phyloP scores from a whole-genome alignment of 2,113 vertebrate genomes.

The Gopherus evgoodei region DNA sequence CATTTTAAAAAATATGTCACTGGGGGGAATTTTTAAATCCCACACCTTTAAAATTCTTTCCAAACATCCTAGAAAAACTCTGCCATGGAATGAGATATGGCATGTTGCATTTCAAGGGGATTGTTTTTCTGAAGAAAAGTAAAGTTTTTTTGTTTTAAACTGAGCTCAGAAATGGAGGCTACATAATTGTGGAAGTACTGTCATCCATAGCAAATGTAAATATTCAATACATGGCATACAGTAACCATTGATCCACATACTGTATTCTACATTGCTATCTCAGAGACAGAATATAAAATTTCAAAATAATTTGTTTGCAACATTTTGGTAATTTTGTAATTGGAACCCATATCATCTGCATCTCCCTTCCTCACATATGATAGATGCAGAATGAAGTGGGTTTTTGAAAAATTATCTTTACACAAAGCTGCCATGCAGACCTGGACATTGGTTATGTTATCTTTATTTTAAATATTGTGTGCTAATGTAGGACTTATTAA shows the following conservation, averaged over 20 bases:
- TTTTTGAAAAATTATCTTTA: constrained; percentile 2
- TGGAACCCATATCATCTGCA: not conserved
- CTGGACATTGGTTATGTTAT: constrained; percentile 25
- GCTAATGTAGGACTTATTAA: not conserved
- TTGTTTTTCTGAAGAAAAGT: not conserved
- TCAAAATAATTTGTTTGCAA: not conserved
- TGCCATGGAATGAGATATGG: not conserved
- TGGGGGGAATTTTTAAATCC: not conserved
- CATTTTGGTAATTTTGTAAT: constrained; percentile 29
- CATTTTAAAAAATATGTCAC: constrained; percentile 3
- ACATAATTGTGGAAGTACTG: constrained; percentile 17
- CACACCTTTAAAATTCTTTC: not conserved
- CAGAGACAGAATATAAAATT: not conserved
- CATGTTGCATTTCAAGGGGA: not conserved
- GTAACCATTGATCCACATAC: not conserved
- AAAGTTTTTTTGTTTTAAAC: not conserved
- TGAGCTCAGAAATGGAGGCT: not conserved
- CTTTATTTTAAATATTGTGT: constrained; percentile 41
- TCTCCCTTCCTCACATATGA: constrained; percentile 37
- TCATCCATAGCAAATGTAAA: constrained; percentile 5
- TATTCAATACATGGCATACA: not conserved
- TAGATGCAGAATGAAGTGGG: not conserved
- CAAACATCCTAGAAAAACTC: not conserved
- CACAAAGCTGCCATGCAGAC: not conserved
- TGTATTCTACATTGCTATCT: not conserved